A percentile compares a stretch with the other conserved stretches of the same genome.
Conservation (phyloP, 2,797 vertebrate species). For the Tinamus major region DNA sequence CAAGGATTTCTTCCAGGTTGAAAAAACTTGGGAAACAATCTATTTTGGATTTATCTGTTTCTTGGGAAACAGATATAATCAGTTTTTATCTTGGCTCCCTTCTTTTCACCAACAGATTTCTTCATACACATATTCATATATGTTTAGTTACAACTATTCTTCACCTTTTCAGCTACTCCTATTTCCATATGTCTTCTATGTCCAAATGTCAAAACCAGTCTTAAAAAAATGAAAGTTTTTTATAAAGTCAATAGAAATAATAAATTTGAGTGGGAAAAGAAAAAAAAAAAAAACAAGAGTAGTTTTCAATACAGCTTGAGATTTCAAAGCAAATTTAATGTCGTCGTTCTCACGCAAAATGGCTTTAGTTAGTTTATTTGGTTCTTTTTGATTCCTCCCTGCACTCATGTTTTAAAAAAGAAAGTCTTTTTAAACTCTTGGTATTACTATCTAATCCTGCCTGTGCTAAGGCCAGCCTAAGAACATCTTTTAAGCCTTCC, state of each 20-base stretch:
- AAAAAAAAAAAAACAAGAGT: too few species aligned
- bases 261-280: too few species aligned
- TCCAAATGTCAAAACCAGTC: too few species aligned
- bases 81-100: background rate
- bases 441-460: background rate
- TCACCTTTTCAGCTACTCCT: background rate
- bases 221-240: too few species aligned
- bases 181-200: too few species aligned
- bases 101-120: background rate
- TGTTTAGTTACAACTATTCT: background rate
- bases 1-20: background rate
- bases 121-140: background rate
- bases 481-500: background rate
- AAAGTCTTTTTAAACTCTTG: background rate
- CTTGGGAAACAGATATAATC: background rate
- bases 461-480: background rate
- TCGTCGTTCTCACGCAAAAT: background rate
- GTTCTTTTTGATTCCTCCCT: background rate
- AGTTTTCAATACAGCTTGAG: too few species aligned
- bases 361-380: slow-evolving; percentile 21
- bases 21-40: background rate
- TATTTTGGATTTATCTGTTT: background rate
- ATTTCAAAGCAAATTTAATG: slow-evolving; percentile 1
- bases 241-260: too few species aligned
- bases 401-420: background rate